Conservation (phyloP, 1,140 invertebrate genomes). For the Neotoxoptera formosana region DNA sequence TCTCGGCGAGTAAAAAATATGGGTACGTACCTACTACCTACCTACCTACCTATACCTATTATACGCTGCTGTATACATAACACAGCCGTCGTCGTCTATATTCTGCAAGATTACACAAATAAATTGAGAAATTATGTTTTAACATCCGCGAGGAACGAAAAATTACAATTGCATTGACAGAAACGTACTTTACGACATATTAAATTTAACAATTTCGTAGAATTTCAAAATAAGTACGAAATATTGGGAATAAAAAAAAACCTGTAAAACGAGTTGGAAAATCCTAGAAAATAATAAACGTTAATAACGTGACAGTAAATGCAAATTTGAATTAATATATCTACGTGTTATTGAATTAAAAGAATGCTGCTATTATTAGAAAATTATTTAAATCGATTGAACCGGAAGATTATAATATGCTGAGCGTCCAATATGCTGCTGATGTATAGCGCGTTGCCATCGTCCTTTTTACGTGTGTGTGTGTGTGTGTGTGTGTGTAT, state of each 20-base stretch:
- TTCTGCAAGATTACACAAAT: not conserved
- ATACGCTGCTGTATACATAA: not conserved
- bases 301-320: not conserved
- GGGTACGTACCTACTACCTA: too few relatives aligned
- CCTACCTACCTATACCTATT: not conserved
- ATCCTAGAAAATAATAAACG: constrained; percentile 7
- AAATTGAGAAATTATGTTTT: not conserved
- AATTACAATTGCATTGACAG: not conserved
- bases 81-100: not conserved
- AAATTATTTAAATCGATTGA: not conserved
- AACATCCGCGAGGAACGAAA: not conserved
- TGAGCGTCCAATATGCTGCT: not conserved
- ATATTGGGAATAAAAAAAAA: not conserved
- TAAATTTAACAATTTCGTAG: not conserved
- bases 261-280: constrained; percentile 21
- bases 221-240: not conserved
- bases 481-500: too few relatives aligned
- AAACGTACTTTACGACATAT: not conserved
- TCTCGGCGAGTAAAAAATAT: not conserved
- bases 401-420: not conserved
- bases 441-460: too few relatives aligned
- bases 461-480: too few relatives aligned
- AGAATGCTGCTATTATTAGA: not conserved
- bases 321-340: not conserved
- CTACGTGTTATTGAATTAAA: not conserved